phyloP scores from a whole-genome alignment of 2,113 vertebrate species.

The Antennarius striatus region DNA sequence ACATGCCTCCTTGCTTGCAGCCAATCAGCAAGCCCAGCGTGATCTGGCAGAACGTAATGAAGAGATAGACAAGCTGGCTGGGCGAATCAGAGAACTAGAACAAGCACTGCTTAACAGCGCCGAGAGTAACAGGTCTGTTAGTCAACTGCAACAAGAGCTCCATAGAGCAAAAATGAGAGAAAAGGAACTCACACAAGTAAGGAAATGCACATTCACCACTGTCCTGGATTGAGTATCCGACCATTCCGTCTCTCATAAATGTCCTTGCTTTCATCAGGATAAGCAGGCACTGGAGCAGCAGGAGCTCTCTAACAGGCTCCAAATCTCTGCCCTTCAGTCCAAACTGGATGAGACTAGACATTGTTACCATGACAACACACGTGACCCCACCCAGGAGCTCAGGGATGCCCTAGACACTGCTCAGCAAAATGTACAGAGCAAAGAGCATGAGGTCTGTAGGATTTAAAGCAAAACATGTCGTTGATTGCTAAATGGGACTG shows the following conservation, averaged over 20 bases:
- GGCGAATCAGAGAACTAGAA: conserved; percentile 83
- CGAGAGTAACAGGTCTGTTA: conserved; percentile 63
- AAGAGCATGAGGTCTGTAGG: conserved; percentile 81
- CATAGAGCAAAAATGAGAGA: conserved; percentile 80
- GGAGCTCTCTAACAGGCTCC: conserved; percentile 84
- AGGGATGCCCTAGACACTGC: conserved; percentile 78
- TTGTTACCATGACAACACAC: conserved; percentile 66
- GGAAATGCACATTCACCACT: background rate
- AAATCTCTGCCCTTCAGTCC: conserved; percentile 87
- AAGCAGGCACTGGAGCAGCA: conserved; percentile 88
- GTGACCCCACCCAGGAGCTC: conserved; percentile 70
- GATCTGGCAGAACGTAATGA: conserved; percentile 83
- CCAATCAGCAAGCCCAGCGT: conserved; percentile 84
- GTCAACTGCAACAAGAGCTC: conserved; percentile 85
- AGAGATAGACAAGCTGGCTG: conserved; percentile 85
- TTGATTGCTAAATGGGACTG: background rate
- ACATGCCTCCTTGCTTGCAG: conserved; percentile 79
- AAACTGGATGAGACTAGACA: conserved; percentile 84
- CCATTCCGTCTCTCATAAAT: background rate
- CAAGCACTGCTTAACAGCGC: conserved; percentile 71
- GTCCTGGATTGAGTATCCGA: background rate
- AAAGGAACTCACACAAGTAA: conserved; percentile 85
- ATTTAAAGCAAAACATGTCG: conserved; percentile 2
- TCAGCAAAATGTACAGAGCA: conserved; percentile 76
- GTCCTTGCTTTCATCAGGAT: conserved; percentile 77